phyloP scores from a whole-genome alignment of 2,113 vertebrate species.

The Odobenus rosmarus region DNA sequence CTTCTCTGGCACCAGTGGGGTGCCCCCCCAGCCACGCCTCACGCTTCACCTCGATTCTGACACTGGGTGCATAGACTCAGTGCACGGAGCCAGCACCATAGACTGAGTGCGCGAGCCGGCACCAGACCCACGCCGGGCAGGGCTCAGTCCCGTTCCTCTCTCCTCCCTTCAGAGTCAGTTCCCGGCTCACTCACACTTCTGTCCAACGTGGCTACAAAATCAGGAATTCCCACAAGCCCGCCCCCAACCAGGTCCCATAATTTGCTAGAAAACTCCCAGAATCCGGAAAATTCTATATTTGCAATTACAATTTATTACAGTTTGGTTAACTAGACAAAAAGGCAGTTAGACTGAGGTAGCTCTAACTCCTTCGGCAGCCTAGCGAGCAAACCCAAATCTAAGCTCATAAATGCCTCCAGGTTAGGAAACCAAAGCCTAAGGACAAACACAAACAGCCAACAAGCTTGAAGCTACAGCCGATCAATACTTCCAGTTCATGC shows the following conservation, averaged over 20 bases:
- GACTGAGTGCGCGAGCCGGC: background rate
- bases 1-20: background rate
- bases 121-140: background rate
- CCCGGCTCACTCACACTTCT: background rate
- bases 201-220: background rate
- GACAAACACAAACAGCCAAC: background rate
- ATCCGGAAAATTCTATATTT: background rate
- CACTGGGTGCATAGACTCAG: background rate
- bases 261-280: background rate
- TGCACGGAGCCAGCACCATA: too few species aligned
- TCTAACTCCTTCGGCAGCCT: background rate
- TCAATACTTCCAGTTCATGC: background rate
- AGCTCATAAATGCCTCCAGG: background rate
- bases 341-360: background rate
- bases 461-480: too few species aligned
- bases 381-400: background rate
- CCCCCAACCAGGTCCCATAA: background rate
- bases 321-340: background rate
- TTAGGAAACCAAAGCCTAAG: background rate
- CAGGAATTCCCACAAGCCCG: background rate
- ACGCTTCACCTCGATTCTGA: background rate
- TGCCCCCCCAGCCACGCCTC: too few species aligned
- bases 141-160: background rate
- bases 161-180: background rate
- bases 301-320: background rate